Percentiles rank a stretch among this genome's conserved stretches.
Evolutionary conservation across 2,888 invertebrate species (phyloP).

Genomic region (Globia sparganii): DNA sequence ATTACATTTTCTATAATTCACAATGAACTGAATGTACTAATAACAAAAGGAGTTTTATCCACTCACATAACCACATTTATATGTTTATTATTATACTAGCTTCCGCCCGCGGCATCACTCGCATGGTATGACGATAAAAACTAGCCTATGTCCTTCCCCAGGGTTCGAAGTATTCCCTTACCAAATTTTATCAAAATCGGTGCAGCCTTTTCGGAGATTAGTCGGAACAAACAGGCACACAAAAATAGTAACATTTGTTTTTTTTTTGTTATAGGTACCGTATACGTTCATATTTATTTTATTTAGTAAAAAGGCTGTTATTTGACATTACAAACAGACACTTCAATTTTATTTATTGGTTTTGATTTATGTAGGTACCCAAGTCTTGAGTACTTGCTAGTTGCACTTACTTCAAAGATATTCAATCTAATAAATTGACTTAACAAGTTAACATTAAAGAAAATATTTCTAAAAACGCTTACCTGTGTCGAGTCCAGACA

Average conservation of each 20-base stretch:
- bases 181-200: too few relatives aligned
- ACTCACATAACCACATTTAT: not conserved
- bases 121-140: too few relatives aligned
- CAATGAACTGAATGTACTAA: not conserved
- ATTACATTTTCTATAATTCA: too few relatives aligned
- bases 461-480: not conserved
- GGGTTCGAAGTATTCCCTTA: not conserved
- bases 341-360: not conserved
- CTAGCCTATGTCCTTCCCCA: not conserved
- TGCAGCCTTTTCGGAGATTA: not conserved
- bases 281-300: too few relatives aligned
- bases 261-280: not conserved
- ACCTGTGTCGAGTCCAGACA: not conserved
- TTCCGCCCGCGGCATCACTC: too few relatives aligned
- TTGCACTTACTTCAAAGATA: not conserved
- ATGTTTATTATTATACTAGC: too few relatives aligned
- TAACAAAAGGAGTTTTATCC: not conserved
- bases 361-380: not conserved
- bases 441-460: not conserved
- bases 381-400: not conserved
- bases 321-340: not conserved
- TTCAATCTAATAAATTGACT: not conserved
- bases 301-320: not conserved
- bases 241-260: too few relatives aligned
- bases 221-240: too few relatives aligned